Evolutionary conservation across 2,113 vertebrate genomes (phyloP).

Genomic region (Eptesicus fuscus): DNA sequence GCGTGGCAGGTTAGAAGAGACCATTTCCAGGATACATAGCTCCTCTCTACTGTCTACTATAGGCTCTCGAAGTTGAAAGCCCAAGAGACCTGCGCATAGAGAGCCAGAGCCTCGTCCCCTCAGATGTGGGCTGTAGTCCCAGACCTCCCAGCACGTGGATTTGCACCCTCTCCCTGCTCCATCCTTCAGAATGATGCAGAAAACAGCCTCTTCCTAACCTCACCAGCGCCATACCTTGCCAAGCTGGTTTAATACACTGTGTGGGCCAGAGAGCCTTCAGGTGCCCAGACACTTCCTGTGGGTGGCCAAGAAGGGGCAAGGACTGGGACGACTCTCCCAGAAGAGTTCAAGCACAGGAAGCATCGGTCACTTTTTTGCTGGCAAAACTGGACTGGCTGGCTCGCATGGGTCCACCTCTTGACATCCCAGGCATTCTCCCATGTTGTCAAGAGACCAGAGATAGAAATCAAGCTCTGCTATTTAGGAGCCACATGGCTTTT

Average conservation of each 20-base stretch:
- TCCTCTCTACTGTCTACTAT: not conserved
- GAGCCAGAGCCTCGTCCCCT: not conserved
- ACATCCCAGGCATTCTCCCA: not conserved
- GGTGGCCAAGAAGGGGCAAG: not conserved
- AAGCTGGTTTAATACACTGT: too few relatives aligned
- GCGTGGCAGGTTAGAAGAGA: not conserved
- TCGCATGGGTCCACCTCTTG: too few relatives aligned
- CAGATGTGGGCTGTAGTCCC: accelerated
- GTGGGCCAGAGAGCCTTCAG: not conserved
- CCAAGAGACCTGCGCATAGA: too few relatives aligned
- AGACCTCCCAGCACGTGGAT: too few relatives aligned
- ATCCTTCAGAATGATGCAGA: accelerated
- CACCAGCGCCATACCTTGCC: accelerated
- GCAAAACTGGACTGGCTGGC: not conserved
- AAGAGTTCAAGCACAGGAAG: not conserved
- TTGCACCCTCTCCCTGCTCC: not conserved
- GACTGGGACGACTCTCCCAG: too few relatives aligned
- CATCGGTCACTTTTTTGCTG: not conserved
- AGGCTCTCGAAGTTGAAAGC: not conserved
- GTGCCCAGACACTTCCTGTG: not conserved
- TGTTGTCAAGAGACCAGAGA: not conserved
- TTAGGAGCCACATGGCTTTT: not conserved
- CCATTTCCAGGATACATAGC: not conserved
- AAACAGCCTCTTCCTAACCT: not conserved
- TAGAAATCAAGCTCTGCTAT: not conserved